Evolutionary conservation across 2,797 vertebrate species (phyloP).

Genomic region (Vireo griseus): DNA sequence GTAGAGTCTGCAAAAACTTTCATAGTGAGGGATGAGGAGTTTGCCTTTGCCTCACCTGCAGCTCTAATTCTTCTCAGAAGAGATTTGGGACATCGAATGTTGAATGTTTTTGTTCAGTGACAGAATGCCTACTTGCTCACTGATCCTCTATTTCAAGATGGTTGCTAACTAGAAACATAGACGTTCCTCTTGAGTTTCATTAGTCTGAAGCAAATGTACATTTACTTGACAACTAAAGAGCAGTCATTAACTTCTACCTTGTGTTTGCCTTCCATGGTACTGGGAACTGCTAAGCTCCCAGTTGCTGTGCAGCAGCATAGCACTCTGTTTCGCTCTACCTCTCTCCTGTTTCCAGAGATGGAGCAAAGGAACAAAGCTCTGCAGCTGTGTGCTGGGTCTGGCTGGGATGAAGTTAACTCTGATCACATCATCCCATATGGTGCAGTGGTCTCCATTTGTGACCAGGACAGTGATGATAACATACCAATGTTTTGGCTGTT

Average conservation of each 20-base stretch:
- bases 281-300: neutral
- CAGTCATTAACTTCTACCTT: neutral
- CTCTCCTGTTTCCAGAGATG: neutral
- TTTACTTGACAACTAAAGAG: neutral
- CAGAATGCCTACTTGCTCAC: neutral
- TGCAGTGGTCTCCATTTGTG: neutral
- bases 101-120: neutral
- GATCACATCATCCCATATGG: neutral
- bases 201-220: neutral
- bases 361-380: neutral
- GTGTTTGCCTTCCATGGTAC: neutral
- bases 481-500: neutral
- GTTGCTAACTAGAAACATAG: neutral
- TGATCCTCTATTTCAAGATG: neutral
- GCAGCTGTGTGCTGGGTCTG: neutral
- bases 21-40: accelerated
- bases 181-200: neutral
- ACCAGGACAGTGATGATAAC: neutral
- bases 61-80: neutral
- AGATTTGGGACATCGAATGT: neutral
- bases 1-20: neutral
- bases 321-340: accelerated
- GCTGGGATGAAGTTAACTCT: neutral
- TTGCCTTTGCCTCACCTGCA: neutral
- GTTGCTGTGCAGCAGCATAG: neutral